phyloP scores from a whole-genome alignment of 2,113 vertebrate genomes.

The Plotosus lineatus region DNA sequence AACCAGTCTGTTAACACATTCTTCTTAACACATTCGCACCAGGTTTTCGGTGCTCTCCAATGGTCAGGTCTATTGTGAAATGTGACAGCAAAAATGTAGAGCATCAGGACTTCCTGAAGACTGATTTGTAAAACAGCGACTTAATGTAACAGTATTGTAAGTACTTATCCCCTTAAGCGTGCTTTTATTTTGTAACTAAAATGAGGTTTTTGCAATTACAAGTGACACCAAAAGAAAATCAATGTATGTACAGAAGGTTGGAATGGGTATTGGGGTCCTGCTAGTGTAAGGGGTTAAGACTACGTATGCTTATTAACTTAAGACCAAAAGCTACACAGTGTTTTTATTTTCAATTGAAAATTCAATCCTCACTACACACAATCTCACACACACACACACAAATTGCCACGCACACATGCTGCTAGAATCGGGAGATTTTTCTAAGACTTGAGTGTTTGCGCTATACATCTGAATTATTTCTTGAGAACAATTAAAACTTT shows the following conservation, averaged over 20 bases:
- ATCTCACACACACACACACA: background rate
- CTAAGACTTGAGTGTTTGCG: background rate
- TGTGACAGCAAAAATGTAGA: background rate
- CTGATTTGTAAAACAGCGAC: background rate
- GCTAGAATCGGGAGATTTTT: background rate
- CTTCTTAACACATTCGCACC: background rate
- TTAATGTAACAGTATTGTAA: background rate
- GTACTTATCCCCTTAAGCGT: background rate
- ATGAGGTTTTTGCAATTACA: background rate
- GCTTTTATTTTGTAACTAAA: background rate
- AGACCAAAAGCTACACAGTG: conserved; percentile 21
- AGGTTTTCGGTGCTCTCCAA: background rate
- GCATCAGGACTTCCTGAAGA: background rate
- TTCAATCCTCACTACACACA: background rate
- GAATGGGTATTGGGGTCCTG: background rate
- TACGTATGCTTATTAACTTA: background rate
- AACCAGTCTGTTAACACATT: background rate
- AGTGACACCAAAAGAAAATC: background rate
- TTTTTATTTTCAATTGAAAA: background rate
- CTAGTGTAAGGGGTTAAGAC: conserved; percentile 11
- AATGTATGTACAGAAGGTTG: background rate
- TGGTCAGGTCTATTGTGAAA: background rate
- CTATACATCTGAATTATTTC: too few relatives aligned
- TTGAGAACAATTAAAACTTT: background rate
- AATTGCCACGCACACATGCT: background rate